Evolutionary conservation across 2,113 vertebrate species (phyloP).

Genomic region (Myotis yumanensis): DNA sequence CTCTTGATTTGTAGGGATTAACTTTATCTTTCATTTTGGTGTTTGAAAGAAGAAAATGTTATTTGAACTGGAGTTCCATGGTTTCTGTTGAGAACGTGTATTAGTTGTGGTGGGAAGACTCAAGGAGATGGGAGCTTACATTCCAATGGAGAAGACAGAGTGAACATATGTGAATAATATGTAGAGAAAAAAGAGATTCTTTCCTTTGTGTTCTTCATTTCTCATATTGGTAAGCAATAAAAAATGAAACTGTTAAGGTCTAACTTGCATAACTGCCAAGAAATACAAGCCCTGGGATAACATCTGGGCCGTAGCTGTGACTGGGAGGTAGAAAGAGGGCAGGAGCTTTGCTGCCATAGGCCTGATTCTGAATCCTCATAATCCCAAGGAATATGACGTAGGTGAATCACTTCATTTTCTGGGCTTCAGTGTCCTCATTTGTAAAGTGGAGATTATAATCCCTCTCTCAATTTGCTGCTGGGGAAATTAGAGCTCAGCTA

Average conservation of each 20-base stretch:
- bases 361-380: not conserved
- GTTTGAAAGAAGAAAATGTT: slow-evolving; percentile 42
- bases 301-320: slow-evolving; percentile 36
- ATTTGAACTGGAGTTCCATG: not conserved
- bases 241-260: slow-evolving; percentile 38
- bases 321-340: not conserved
- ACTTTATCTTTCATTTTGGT: not conserved
- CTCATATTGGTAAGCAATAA: slow-evolving; percentile 61
- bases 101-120: slow-evolving; percentile 13
- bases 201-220: slow-evolving; percentile 56
- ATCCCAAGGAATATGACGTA: not conserved
- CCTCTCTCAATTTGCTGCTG: not conserved
- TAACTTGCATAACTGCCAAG: slow-evolving; percentile 44
- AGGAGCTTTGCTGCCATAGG: not conserved
- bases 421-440: not conserved
- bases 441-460: not conserved
- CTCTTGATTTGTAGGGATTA: not conserved
- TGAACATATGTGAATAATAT: slow-evolving; percentile 56
- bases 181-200: slow-evolving; percentile 40
- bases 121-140: not conserved
- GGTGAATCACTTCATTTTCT: not conserved
- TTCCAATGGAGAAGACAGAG: slow-evolving; percentile 18
- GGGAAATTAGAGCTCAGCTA: not conserved
- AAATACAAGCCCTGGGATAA: not conserved
- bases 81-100: not conserved